Conservation (phyloP, 2,888 invertebrate species). For the Pristionchus fissidentatus region DNA sequence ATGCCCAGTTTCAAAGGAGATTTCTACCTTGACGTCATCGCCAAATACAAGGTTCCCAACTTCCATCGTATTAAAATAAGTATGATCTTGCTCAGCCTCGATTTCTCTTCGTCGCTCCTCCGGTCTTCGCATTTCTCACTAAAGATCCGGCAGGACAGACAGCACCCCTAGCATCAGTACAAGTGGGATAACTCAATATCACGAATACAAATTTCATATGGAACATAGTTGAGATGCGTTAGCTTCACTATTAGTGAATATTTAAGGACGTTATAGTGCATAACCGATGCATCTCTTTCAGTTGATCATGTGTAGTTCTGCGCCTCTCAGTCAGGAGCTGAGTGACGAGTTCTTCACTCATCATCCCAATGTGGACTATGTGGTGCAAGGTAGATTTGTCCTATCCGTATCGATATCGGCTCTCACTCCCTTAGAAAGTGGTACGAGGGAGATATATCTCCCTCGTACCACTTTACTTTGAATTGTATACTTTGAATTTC, state of each 20-base stretch:
- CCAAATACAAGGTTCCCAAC: neutral
- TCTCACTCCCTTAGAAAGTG: too few relatives aligned
- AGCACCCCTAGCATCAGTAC: neutral
- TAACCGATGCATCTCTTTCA: neutral
- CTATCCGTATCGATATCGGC: too few relatives aligned
- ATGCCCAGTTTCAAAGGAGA: neutral
- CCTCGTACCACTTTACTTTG: too few relatives aligned
- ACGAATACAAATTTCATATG: too few relatives aligned
- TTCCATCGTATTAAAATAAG: neutral
- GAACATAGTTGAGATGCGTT: neutral
- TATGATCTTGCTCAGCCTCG: neutral
- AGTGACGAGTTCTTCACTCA: neutral
- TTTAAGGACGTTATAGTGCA: neutral
- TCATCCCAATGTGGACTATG: constrained; percentile 1
- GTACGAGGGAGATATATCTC: too few relatives aligned
- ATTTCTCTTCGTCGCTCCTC: neutral
- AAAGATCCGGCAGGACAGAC: neutral
- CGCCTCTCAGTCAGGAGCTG: neutral
- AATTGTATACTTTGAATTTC: too few relatives aligned
- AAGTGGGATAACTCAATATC: neutral
- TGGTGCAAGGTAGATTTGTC: constrained; percentile 9
- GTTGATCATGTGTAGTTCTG: neutral
- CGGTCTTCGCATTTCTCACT: neutral
- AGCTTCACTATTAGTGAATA: too few relatives aligned
- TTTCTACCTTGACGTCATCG: neutral